Conservation (phyloP, 2,888 invertebrate species). For the Phalangium opilio region DNA sequence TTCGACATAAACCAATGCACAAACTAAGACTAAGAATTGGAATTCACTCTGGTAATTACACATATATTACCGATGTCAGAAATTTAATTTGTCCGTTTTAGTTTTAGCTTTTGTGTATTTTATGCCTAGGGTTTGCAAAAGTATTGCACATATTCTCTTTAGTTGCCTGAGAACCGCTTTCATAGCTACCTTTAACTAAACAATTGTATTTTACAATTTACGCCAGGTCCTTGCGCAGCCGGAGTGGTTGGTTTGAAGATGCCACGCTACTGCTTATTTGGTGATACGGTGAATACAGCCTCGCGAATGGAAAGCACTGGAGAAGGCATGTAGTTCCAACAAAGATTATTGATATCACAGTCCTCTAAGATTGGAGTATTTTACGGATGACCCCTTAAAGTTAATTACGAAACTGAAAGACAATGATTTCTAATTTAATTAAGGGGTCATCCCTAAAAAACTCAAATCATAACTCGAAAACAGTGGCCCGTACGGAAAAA, state of each 20-base stretch:
- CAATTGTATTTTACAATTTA: no score
- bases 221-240: constrained; percentile 15
- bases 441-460: background rate
- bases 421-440: background rate
- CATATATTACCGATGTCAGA: no score
- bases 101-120: no score
- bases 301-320: constrained; percentile 17
- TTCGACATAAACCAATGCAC: constrained; percentile 29
- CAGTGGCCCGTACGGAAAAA: no score
- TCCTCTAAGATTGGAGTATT: background rate
- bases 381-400: no score
- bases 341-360: no score
- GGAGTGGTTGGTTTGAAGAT: constrained; percentile 18
- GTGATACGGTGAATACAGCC: constrained; percentile 17
- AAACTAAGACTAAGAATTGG: constrained; percentile 31
- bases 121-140: no score
- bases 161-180: no score
- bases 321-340: constrained; percentile 6
- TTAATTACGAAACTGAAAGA: no score
- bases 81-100: no score
- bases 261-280: constrained; percentile 19
- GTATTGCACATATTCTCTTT: no score
- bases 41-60: constrained; percentile 27
- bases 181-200: no score
- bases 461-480: background rate